These are phyloP conservation scores for Pitta sordida DNA, from an alignment of 2,113 vertebrate genomes.

Conservation along the genomic window DNA sequence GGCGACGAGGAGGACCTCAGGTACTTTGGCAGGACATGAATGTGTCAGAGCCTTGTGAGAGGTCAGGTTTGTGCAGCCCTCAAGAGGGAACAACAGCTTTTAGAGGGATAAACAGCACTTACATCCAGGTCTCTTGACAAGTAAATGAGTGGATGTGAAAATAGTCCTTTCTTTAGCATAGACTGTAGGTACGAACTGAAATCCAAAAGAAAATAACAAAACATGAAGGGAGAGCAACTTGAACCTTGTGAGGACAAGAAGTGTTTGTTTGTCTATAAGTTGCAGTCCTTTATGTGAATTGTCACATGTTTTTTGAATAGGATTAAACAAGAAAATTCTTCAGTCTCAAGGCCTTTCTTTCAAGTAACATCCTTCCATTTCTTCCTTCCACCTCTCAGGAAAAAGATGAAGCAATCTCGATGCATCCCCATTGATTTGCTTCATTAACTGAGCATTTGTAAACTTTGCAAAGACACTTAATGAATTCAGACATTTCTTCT, in stretches of 20 bases:
- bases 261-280: background rate
- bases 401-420: background rate
- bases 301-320: background rate
- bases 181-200: background rate
- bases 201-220: background rate
- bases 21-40: slow-evolving; percentile 60
- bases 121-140: background rate
- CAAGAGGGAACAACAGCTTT: background rate
- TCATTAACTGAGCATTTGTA: background rate
- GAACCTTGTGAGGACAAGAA: background rate
- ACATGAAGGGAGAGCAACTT: background rate
- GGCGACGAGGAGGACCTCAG: slow-evolving; percentile 97
- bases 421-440: background rate
- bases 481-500: background rate
- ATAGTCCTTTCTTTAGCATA: background rate
- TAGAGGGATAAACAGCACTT: background rate
- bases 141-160: background rate
- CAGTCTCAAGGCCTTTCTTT: background rate
- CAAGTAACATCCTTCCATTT: background rate
- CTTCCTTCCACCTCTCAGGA: background rate
- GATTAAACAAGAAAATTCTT: background rate
- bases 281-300: background rate
- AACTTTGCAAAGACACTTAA: background rate
- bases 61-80: background rate
- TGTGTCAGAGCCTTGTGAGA: background rate